phyloP scores from a whole-genome alignment of 1,140 invertebrate genomes.

The Drosophila grimshawi region DNA sequence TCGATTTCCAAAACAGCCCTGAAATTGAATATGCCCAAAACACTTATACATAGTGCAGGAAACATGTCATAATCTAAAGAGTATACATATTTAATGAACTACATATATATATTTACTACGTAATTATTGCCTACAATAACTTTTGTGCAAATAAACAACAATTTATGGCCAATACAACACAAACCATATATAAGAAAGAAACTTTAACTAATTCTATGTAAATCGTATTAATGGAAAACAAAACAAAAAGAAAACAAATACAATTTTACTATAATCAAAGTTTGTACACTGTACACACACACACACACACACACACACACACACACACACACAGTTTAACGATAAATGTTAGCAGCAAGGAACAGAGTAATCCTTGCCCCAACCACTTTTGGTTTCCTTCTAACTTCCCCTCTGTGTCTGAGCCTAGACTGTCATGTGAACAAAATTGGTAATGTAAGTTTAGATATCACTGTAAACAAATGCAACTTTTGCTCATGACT shows the following conservation, averaged over 20 bases:
- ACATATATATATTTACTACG: conserved; percentile 45
- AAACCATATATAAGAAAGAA: conserved; percentile 52
- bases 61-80: conserved; percentile 71
- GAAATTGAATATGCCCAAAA: conserved; percentile 20
- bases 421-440: conserved; percentile 66
- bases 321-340: conserved; percentile 13
- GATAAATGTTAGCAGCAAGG: conserved; percentile 34
- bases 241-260: conserved; percentile 45
- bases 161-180: conserved; percentile 72
- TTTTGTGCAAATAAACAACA: conserved; percentile 47
- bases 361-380: conserved; percentile 22
- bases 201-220: conserved; percentile 65
- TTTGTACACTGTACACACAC: conserved; percentile 14
- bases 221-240: conserved; percentile 63
- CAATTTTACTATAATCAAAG: conserved; percentile 71
- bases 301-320: conserved; percentile 22
- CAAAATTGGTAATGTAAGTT: conserved; percentile 72
- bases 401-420: conserved; percentile 18
- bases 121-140: conserved; percentile 54
- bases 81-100: conserved; percentile 58
- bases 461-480: conserved; percentile 80
- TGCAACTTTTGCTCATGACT: conserved; percentile 77
- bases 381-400: not conserved
- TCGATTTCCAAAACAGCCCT: not conserved
- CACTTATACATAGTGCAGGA: conserved; percentile 29